phyloP scores from a whole-genome alignment of 2,113 vertebrate species.

The Chaetops frenatus region DNA sequence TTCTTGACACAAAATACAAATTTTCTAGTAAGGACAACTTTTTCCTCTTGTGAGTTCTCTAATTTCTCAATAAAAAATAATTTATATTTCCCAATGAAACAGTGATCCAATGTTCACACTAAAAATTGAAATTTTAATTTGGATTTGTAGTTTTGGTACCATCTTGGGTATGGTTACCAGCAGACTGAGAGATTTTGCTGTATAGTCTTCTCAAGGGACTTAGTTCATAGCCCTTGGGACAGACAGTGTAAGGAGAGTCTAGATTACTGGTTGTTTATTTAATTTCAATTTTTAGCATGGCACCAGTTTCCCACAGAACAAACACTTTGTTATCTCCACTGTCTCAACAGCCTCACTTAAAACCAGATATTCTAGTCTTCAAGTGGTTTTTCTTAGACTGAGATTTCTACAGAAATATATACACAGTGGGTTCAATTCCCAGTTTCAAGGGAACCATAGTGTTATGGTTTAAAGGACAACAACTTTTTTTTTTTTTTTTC shows the following conservation, averaged over 20 bases:
- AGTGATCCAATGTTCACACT: neutral
- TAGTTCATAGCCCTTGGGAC: neutral
- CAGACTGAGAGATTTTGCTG: neutral
- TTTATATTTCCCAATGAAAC: neutral
- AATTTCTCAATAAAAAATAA: neutral
- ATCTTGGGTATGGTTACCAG: neutral
- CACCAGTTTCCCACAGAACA: conserved; percentile 1
- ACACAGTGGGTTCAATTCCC: neutral
- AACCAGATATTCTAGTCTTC: neutral
- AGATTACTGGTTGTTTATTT: neutral
- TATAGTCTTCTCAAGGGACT: neutral
- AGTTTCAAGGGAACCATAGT: neutral
- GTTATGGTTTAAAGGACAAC: too few species aligned
- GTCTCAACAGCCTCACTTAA: neutral
- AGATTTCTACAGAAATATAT: neutral
- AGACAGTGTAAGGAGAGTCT: neutral
- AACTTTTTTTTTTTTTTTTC: too few species aligned
- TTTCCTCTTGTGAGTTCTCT: neutral
- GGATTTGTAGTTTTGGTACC: neutral
- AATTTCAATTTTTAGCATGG: neutral
- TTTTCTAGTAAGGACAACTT: neutral
- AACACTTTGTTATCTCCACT: neutral
- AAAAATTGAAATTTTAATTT: neutral
- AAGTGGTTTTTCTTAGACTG: neutral
- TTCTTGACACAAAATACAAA: neutral